These are phyloP conservation scores for Psammodynastes pulverulentus DNA, from an alignment of 2,113 vertebrate species.

Conservation along the genomic window DNA sequence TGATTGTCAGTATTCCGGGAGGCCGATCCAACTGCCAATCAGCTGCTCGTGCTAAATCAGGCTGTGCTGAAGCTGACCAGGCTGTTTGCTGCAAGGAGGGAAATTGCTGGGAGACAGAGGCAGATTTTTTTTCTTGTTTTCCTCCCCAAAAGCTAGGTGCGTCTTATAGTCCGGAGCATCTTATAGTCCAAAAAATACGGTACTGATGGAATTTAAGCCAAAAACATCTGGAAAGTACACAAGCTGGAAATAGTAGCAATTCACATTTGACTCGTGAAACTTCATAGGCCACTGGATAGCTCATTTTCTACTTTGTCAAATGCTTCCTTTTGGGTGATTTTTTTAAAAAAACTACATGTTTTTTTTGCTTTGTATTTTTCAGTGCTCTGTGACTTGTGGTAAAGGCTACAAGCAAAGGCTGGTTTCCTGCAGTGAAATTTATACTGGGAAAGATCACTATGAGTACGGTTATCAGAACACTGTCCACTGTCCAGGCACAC, in stretches of 20 bases:
- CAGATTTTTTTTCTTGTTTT: too few species aligned
- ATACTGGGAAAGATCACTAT: conserved; percentile 88
- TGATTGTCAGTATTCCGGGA: too few species aligned
- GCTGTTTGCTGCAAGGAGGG: too few species aligned
- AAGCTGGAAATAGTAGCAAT: neutral
- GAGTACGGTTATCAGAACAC: conserved; percentile 88
- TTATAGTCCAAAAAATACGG: too few species aligned
- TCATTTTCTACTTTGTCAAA: neutral
- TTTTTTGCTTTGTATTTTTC: conserved; percentile 8
- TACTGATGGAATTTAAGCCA: neutral
- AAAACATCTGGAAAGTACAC: neutral
- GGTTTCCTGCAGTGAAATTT: conserved; percentile 92
- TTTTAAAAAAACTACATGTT: neutral
- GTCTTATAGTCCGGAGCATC: too few species aligned
- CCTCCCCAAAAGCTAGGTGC: too few species aligned
- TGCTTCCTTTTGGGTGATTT: neutral
- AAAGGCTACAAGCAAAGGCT: conserved; percentile 89
- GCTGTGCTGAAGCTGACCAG: too few species aligned
- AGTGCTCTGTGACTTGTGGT: conserved; percentile 93
- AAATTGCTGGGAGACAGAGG: too few species aligned
- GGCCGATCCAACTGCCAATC: too few species aligned
- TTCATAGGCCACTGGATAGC: neutral
- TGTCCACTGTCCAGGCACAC: conserved; percentile 83
- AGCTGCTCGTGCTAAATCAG: too few species aligned
- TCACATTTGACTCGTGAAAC: neutral